Evolutionary conservation across 2,888 invertebrate genomes (phyloP).

Genomic region (Orchesella flavescens): DNA sequence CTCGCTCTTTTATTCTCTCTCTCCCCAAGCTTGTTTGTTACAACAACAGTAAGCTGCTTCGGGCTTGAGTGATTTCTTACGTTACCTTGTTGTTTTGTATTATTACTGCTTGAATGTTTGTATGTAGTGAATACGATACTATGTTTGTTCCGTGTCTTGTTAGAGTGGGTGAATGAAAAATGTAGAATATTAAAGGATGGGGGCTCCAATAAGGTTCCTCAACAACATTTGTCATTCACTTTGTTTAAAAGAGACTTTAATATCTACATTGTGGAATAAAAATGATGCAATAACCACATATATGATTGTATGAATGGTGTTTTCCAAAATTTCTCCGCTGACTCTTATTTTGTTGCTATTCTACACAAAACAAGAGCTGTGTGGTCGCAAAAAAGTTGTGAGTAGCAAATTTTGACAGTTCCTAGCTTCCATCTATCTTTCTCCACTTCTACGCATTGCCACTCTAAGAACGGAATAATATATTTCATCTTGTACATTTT

Average conservation of each 20-base stretch:
- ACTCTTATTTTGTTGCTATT: background rate
- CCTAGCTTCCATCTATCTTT: background rate
- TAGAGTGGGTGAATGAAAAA: background rate
- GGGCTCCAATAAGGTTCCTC: background rate
- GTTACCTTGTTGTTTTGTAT: conserved; percentile 21
- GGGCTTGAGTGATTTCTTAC: conserved; percentile 37
- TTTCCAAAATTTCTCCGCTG: background rate
- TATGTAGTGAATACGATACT: background rate
- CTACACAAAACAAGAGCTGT: conserved; percentile 4
- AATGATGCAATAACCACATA: no score
- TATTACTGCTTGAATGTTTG: conserved; percentile 18
- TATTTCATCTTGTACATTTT: background rate
- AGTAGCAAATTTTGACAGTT: conserved; percentile 38
- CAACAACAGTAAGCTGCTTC: conserved; percentile 30
- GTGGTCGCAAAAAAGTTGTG: conserved; percentile 29
- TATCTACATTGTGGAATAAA: no score
- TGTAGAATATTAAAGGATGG: conserved; percentile 8
- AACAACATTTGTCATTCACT: background rate
- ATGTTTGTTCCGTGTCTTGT: background rate
- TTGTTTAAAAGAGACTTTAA: background rate
- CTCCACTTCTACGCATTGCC: background rate
- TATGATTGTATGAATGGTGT: no score
- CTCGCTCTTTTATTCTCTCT: conserved; percentile 11
- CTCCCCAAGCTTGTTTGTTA: conserved; percentile 25
- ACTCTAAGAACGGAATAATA: background rate